Base-by-base conservation (phyloP, 2,113 vertebrate species). In the Corythornis vintsioides region DNA sequence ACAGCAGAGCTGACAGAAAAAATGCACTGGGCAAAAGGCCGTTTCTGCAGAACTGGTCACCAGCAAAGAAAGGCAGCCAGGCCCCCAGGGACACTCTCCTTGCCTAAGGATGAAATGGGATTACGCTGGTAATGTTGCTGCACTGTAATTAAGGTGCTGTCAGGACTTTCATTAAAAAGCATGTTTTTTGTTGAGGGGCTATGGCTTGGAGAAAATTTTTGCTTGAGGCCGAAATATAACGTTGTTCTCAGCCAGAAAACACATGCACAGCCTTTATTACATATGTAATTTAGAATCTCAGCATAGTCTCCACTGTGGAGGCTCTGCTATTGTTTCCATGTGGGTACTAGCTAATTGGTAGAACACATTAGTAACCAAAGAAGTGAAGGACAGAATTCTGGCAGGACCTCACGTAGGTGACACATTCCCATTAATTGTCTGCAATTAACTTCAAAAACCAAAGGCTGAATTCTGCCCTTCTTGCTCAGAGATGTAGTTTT, bases 111-210 rank as follows among this genome's bases (percentile, higher is more conserved):
- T 86, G 90, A 95, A 94, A 90, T 87, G 57, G 86, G 87, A 92
- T 96, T 94, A 92, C 1, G 45, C 91, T 56, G 80, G 90, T 65
- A 86, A 91, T 55, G 81, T 88, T 69, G 89, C 90, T 86, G 84
- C 83, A 66, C 80, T 96, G 87, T 92, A 91, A 96, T 96, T 95
- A 96, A 92, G 88, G 67, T 73, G 52, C 73, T 94, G 85, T 90
- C 79, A 84, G 78, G 86, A 89, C 74, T 93, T 94, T 85, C 89
- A 97, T 96, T 90, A 90, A 85, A 90, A 90, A 90, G 53, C 70
- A 56, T 64, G 55, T 29, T 89, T 94, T 94, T 88, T 90, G 60
- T 92, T 73, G 85, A 93, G 89, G 89, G 89, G 86, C 84, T 91
- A 85, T 0, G 1, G 75, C 87, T 92, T 43, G n/a, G 72, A 83